Conservation (phyloP, 2,888 invertebrate species). For the Thymelicus lineola region DNA sequence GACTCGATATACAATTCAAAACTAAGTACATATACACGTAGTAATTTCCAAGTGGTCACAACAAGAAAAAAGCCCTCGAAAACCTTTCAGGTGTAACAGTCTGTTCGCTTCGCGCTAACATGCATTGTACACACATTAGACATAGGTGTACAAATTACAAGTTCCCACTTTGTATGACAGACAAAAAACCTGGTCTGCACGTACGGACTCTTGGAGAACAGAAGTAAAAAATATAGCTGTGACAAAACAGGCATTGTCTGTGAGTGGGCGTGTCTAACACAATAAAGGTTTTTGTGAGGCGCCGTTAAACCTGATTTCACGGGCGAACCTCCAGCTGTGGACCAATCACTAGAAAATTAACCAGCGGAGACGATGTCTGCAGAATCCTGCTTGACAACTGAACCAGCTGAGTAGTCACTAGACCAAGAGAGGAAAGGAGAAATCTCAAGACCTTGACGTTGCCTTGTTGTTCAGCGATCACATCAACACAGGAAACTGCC, state of each 20-base stretch:
- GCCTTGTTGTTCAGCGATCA: no score
- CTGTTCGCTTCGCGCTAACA: background rate
- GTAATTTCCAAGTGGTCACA: no score
- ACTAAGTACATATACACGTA: no score
- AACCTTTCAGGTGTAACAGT: no score
- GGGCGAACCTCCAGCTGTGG: background rate
- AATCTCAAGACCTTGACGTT: no score
- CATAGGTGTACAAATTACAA: background rate
- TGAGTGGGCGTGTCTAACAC: slow-evolving; percentile 28
- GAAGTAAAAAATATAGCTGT: slow-evolving; percentile 15
- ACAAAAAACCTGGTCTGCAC: background rate
- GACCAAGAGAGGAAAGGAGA: no score
- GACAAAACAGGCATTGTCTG: slow-evolving; percentile 24
- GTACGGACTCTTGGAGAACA: background rate
- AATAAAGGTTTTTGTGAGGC: slow-evolving; percentile 23
- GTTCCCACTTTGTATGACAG: background rate
- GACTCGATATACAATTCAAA: no score
- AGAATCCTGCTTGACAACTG: background rate
- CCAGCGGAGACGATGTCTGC: background rate
- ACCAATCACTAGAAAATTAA: background rate
- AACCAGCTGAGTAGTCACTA: no score
- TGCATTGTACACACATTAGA: background rate
- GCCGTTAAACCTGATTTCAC: slow-evolving; percentile 24
- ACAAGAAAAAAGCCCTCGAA: no score
- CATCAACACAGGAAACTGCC: no score